A percentile compares a stretch with the other conserved stretches of the same genome.
These are phyloP conservation scores for Delphinus delphis DNA, from an alignment of 2,113 vertebrate species.

Conservation along the genomic window DNA sequence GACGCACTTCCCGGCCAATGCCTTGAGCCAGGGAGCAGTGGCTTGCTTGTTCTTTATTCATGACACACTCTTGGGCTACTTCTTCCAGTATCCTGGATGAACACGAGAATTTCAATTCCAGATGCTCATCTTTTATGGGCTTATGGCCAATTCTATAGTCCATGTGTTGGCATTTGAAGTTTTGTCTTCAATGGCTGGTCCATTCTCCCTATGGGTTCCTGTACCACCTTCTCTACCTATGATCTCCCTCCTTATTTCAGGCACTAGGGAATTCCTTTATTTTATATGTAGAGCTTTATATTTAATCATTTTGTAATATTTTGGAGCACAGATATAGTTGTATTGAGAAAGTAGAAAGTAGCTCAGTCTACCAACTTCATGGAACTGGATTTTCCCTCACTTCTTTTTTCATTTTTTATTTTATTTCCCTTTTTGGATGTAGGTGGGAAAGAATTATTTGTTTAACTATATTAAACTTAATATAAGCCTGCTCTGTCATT, in stretches of 20 bases:
- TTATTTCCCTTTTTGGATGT: constrained; percentile 1
- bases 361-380: neutral
- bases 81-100: neutral
- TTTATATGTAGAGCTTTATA: neutral
- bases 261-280: neutral
- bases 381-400: neutral
- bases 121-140: neutral
- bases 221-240: neutral
- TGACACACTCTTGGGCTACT: neutral
- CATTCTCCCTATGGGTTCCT: neutral
- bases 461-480: neutral
- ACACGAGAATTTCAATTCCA: neutral
- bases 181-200: no score
- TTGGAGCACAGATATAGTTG: neutral
- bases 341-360: neutral
- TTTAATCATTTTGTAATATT: neutral
- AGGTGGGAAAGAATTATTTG: neutral
- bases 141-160: neutral
- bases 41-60: neutral
- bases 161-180: neutral
- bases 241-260: neutral
- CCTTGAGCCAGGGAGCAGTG: neutral
- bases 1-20: neutral
- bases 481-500: neutral
- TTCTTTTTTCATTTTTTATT: neutral